Conservation (phyloP, 1,140 invertebrate genomes). For the Zaprionus nigranus region DNA sequence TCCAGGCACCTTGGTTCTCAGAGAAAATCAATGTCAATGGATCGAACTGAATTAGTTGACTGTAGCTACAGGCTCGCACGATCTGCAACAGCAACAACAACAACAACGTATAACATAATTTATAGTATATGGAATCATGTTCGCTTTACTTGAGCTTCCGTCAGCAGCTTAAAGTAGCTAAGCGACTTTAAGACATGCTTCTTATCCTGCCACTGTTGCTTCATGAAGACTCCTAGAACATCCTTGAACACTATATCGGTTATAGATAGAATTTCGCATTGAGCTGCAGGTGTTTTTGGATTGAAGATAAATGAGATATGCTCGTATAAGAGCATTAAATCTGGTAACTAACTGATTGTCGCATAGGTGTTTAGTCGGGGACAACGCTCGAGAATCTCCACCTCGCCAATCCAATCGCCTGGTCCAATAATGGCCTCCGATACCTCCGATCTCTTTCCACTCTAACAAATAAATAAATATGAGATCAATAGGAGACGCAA, state of each 20-base stretch:
- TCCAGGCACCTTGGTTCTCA: constrained; percentile 64
- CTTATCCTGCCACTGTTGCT: constrained; percentile 67
- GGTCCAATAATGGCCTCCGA: constrained; percentile 60
- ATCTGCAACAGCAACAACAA: constrained; percentile 35
- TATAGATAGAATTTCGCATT: constrained; percentile 62
- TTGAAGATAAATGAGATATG: constrained; percentile 37
- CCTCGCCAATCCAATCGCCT: constrained; percentile 66
- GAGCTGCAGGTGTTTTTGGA: constrained; percentile 11
- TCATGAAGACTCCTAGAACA: constrained; percentile 52
- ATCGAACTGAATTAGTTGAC: constrained; percentile 61
- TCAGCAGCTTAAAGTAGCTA: constrained; percentile 68
- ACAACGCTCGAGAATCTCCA: constrained; percentile 52
- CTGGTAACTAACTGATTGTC: constrained; percentile 34
- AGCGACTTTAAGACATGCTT: constrained; percentile 59
- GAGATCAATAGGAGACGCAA: background rate
- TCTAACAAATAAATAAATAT: background rate
- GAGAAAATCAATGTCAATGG: constrained; percentile 72
- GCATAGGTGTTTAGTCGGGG: constrained; percentile 46
- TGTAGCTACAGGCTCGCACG: constrained; percentile 61
- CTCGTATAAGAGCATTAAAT: background rate
- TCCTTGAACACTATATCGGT: constrained; percentile 57
- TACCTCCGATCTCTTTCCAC: constrained; percentile 3
- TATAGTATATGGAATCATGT: background rate
- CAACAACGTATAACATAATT: background rate
- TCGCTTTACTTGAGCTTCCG: constrained; percentile 57